Evolutionary conservation across 2,797 vertebrate species (phyloP), one percentile per base, ranked within the genome.

Genomic region (Notamacropus eugenii): DNA sequence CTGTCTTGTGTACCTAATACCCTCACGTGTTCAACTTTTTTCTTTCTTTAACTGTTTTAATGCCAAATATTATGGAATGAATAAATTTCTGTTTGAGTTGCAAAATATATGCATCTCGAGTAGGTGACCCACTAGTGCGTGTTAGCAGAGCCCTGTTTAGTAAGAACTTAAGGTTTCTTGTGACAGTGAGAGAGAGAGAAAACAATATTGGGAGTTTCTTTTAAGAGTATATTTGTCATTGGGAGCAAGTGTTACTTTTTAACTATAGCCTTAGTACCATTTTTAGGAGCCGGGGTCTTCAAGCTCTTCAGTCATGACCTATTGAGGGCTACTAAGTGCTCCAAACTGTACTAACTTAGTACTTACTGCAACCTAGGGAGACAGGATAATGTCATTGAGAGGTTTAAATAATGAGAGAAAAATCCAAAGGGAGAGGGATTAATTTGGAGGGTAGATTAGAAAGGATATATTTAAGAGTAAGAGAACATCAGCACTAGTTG

Each of bases 11-110:
- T 74, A 10, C 16, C n/a, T 74, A 40, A n/a, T 31, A 22, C 16
- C 40, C n/a, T 74, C 67, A 74, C 8, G 24, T 74, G n/a, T 74
- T 19, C n/a, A 74, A n/a, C n/a, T 74, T 74, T 74, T 74, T 74
- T 40, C 6, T 40, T 40, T 62, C 29, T 62, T 62, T 40, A 74
- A 22, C 5, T 34, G 59, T 67, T 67, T 67, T 67, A 67, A 67
- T 67, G 14, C 31, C 59, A 95, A 95, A 97, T 96, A 50, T 50
- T 94, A 1, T 91, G 87, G 40, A 91, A 55, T 90, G 34, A 92
- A 92, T 91, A 55, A 94, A 46, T 97, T 96, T 58, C 52, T 54
- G 55, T 92, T 92, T 54, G n/a, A 93, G 56, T 91, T 95, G 54
- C n/a, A 57, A 46, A 96, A 96, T 4, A 57, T 96, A 24, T 6